phyloP scores from a whole-genome alignment of 2,113 vertebrate species.

The Taurulus bubalis region DNA sequence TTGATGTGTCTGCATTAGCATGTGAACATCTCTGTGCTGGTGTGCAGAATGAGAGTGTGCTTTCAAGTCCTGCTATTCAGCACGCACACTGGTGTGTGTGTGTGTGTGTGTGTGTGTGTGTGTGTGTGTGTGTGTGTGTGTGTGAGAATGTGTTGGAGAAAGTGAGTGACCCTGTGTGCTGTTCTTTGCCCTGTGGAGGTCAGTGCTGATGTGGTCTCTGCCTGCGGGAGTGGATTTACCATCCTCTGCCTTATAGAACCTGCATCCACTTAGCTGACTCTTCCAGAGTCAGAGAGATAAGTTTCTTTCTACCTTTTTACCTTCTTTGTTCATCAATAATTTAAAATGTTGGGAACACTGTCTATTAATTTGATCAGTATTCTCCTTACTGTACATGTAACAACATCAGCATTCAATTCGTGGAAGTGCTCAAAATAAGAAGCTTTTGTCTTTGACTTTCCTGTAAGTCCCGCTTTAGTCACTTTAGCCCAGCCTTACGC shows the following conservation, averaged over 20 bases:
- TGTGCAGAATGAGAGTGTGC: conserved; percentile 39
- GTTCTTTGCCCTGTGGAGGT: conserved; percentile 78
- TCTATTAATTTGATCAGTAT: conserved; percentile 1
- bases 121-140: not conserved
- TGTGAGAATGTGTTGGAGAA: conserved; percentile 23
- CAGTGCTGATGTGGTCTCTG: conserved; percentile 76
- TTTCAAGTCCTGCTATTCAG: conserved; percentile 40
- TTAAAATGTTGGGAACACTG: not conserved
- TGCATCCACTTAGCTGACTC: conserved; percentile 61
- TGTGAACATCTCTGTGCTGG: conserved; percentile 58
- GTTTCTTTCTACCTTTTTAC: conserved; percentile 39
- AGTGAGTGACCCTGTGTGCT: conserved; percentile 67
- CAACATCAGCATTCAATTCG: not conserved
- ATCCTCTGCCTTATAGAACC: conserved; percentile 66
- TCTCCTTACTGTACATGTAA: not conserved
- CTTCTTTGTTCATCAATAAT: conserved; percentile 37
- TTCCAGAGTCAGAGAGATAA: conserved; percentile 29
- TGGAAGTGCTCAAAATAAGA: conserved; percentile 24
- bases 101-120: not conserved
- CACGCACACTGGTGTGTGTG: conserved; percentile 9
- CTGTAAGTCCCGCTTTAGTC: conserved; percentile 15
- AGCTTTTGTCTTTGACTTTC: not conserved
- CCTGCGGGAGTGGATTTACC: conserved; percentile 77
- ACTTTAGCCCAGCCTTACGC: conserved; percentile 15
- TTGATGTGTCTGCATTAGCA: conserved; percentile 68